A percentile compares a stretch with the other conserved stretches of the same genome.
These are phyloP conservation scores for Steinernema scapterisci DNA, from an alignment of 2,888 invertebrate species.

Conservation along the genomic window DNA sequence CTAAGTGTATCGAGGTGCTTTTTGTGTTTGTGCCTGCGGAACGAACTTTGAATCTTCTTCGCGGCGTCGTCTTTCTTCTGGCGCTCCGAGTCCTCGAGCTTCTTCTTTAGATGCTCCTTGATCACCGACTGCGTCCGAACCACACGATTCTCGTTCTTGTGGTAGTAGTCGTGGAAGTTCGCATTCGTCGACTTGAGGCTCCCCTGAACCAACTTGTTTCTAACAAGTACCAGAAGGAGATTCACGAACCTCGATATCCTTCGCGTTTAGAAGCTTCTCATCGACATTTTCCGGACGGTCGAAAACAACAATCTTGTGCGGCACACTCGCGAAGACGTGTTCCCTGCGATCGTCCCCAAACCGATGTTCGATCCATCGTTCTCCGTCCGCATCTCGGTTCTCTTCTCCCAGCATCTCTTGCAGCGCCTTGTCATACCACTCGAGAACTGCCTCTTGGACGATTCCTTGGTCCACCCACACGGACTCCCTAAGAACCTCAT, in stretches of 20 bases:
- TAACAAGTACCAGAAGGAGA: not conserved
- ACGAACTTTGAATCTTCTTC: constrained; percentile 47
- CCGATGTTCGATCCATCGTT: constrained; percentile 6
- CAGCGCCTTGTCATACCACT: constrained; percentile 33
- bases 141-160: constrained; percentile 44
- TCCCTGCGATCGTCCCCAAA: not conserved
- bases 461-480: constrained; percentile 29
- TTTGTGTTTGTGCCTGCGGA: constrained; percentile 44
- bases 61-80: constrained; percentile 43
- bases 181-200: constrained; percentile 24
- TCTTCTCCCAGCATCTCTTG: not conserved
- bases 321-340: not conserved
- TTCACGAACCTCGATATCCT: constrained; percentile 27
- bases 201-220: not conserved
- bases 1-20: constrained; percentile 49
- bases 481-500: constrained; percentile 20
- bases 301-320: not conserved
- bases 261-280: constrained; percentile 19
- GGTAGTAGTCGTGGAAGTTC: constrained; percentile 33
- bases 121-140: constrained; percentile 42
- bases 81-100: constrained; percentile 33
- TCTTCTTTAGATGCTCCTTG: constrained; percentile 39
- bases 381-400: not conserved
- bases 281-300: constrained; percentile 18
- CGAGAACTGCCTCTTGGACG: constrained; percentile 20